Evolutionary conservation across 1,140 invertebrate genomes (phyloP), one percentile per base, ranked within the genome.

Genomic region (Procambarus clarkii): DNA sequence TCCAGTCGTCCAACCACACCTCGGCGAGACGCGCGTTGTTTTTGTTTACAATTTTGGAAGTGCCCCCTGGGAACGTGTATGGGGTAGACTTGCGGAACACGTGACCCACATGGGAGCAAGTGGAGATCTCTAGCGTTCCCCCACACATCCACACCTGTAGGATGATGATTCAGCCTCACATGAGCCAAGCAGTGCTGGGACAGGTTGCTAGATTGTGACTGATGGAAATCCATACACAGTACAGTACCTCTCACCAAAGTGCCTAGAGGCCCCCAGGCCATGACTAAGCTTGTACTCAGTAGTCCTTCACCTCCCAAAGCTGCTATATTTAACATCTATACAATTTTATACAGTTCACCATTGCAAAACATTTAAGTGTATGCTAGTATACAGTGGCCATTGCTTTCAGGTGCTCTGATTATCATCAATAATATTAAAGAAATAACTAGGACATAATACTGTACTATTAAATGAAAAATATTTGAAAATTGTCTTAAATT

Each of bases 11-110:
- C 95, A 99, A 96, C 98, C 98, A 99, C 93, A 99, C 98, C 95
- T 98, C 98, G 92, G 98, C 98, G 94, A 99, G 96, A 93, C 98
- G 96, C 93, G 98, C 98, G 96, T 98, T 98, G 96, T 99, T 99
- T 96, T 99, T 98, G 96, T 99, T 98, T 95, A 99, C 98, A 95
- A 99, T 98, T 94, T 98, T 97, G 94, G 98, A 98, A 93, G 98
- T 99, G 93, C 99, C 99, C 93, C 99, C 99, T 90, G 99, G 99
- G 96, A 99, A 99, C 93, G 98, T 98, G 95, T 99, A 99, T 74
- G 99, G 99, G 93, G 98, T 99, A 93, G 98, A 98, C 96, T 99
- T 99, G 94, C 99, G 97, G 96, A 99, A 99, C 93, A 99, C 98
- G 95, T 99, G 98, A 93, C 98, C 97, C 93, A 98, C 98, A 95